Evolutionary conservation across 1,140 invertebrate genomes (phyloP).

Genomic region (Vanessa atalanta): DNA sequence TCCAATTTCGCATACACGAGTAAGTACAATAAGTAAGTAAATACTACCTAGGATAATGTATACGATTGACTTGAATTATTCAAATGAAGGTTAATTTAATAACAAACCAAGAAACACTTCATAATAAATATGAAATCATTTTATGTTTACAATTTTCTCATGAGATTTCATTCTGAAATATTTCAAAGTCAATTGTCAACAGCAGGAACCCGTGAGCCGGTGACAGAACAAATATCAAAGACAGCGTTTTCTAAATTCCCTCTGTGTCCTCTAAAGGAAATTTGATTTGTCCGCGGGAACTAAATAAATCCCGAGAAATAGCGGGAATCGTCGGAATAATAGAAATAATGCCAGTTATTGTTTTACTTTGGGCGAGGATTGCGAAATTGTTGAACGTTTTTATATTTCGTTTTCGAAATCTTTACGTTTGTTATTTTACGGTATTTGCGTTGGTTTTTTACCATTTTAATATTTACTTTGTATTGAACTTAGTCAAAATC

Average conservation of each 20-base stretch:
- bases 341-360: constrained; percentile 34
- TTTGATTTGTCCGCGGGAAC: constrained; percentile 29
- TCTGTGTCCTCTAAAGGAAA: constrained; percentile 23
- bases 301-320: constrained; percentile 25
- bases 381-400: constrained; percentile 24
- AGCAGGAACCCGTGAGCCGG: background rate
- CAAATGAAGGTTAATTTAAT: too few relatives aligned
- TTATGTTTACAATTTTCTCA: background rate
- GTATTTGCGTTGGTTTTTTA: background rate
- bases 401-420: constrained; percentile 13
- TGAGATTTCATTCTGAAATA: constrained; percentile 6
- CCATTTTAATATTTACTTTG: background rate
- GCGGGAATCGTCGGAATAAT: constrained; percentile 23
- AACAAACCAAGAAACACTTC: too few relatives aligned
- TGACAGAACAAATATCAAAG: constrained; percentile 23
- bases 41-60: too few relatives aligned
- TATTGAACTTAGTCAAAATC: too few relatives aligned
- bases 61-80: too few relatives aligned
- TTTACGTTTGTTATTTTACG: background rate
- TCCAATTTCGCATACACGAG: too few relatives aligned
- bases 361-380: constrained; percentile 31
- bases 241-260: constrained; percentile 20
- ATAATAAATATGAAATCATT: too few relatives aligned
- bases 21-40: too few relatives aligned
- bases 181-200: constrained; percentile 21